Conservation (phyloP, 2,888 invertebrate genomes). For the Aporophyla lueneburgensis region DNA sequence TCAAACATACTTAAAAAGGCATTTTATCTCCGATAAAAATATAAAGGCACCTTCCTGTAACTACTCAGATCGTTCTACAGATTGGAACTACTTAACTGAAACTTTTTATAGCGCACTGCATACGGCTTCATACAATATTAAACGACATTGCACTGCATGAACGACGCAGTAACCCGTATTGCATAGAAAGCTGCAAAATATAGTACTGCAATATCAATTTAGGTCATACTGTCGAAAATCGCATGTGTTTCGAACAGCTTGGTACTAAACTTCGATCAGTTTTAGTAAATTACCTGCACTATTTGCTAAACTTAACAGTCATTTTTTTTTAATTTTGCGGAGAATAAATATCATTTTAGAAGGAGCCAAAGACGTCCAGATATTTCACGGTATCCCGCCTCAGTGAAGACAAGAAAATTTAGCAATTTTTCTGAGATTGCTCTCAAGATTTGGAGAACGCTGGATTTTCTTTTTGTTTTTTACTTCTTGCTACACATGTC, state of each 20-base stretch:
- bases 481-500: too few species aligned
- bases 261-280: not conserved
- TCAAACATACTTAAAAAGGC: not conserved
- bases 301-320: not conserved
- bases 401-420: too few species aligned
- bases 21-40: not conserved
- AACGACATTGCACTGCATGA: conserved; percentile 27
- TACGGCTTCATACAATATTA: conserved; percentile 43
- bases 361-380: too few species aligned
- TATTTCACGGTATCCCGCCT: too few species aligned
- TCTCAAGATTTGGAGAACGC: too few species aligned
- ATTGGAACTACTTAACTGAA: conserved; percentile 23
- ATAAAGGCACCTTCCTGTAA: not conserved
- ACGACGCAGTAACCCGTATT: conserved; percentile 36
- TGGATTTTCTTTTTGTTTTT: too few species aligned
- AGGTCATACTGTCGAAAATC: conserved; percentile 37
- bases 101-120: conserved; percentile 9
- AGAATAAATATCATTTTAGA: too few species aligned
- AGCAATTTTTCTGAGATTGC: too few species aligned
- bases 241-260: conserved; percentile 14
- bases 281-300: not conserved
- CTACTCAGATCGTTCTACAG: conserved; percentile 3
- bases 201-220: conserved; percentile 46
- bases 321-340: too few species aligned
- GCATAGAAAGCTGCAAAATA: conserved; percentile 30